phyloP scores from a whole-genome alignment of 2,888 invertebrate species.

The Tridacna crocea region DNA sequence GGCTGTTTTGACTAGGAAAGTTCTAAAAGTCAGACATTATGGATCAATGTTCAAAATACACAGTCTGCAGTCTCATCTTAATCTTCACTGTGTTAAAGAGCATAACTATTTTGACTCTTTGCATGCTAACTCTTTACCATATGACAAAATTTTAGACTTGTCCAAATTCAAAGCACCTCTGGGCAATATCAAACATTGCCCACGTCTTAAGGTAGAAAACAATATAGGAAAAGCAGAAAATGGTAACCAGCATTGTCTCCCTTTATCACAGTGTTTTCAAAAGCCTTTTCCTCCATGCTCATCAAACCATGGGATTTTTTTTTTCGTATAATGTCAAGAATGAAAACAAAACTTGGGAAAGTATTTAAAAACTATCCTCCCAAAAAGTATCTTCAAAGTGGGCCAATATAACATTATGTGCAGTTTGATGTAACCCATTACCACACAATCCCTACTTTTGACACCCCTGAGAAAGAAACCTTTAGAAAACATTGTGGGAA shows the following conservation, averaged over 20 bases:
- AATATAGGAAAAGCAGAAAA: too few relatives aligned
- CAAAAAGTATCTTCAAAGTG: too few relatives aligned
- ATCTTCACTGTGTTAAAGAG: too few relatives aligned
- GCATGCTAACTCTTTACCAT: not conserved
- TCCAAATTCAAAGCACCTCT: not conserved
- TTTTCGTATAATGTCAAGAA: too few relatives aligned
- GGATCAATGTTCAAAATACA: not conserved
- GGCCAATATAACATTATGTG: too few relatives aligned
- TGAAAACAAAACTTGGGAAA: not conserved
- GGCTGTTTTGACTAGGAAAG: not conserved
- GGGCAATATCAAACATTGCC: not conserved
- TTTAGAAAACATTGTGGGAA: too few relatives aligned
- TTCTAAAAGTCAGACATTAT: not conserved
- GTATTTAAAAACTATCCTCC: too few relatives aligned
- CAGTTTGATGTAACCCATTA: too few relatives aligned
- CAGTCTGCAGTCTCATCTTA: not conserved
- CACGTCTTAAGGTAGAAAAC: too few relatives aligned
- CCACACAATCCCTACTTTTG: too few relatives aligned
- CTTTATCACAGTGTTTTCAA: not conserved
- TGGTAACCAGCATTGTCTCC: not conserved
- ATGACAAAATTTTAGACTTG: not conserved
- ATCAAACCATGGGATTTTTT: not conserved
- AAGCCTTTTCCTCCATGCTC: not conserved
- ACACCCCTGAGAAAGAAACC: too few relatives aligned
- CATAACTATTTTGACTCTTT: too few relatives aligned